These are phyloP conservation scores for Gymnoscopelus microlampas DNA, from an alignment of 2,797 vertebrate species.

Conservation along the genomic window DNA sequence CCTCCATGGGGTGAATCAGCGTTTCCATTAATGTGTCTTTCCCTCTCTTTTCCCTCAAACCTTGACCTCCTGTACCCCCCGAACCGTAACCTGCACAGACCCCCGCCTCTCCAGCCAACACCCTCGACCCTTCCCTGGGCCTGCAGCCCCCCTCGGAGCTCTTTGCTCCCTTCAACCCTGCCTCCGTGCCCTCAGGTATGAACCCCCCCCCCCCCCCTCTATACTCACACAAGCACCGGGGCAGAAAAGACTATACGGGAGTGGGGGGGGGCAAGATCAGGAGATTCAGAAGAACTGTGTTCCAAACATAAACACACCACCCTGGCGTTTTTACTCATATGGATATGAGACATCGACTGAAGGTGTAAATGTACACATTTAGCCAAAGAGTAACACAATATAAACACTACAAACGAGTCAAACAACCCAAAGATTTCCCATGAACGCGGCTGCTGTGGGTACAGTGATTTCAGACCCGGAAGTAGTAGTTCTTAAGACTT, in stretches of 20 bases:
- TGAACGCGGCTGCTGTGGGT: no score
- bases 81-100: conserved; percentile 79
- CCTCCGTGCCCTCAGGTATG: conserved; percentile 98
- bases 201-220: conserved; percentile 23
- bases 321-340: no score
- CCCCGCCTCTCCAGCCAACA: conserved; percentile 97
- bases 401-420: no score
- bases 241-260: not conserved
- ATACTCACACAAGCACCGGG: conserved; percentile 10
- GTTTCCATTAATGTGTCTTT: conserved; percentile 13
- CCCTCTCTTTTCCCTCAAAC: conserved; percentile 11
- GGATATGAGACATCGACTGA: no score
- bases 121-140: conserved; percentile 91
- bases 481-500: no score
- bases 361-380: no score
- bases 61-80: not conserved
- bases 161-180: conserved; percentile 93
- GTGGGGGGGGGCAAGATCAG: not conserved
- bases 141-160: conserved; percentile 93
- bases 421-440: no score
- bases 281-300: no score
- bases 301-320: no score
- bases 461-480: no score
- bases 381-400: no score
- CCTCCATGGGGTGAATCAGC: not conserved